phyloP scores from a whole-genome alignment of 2,797 vertebrate genomes.

The Gallirallus australis region DNA sequence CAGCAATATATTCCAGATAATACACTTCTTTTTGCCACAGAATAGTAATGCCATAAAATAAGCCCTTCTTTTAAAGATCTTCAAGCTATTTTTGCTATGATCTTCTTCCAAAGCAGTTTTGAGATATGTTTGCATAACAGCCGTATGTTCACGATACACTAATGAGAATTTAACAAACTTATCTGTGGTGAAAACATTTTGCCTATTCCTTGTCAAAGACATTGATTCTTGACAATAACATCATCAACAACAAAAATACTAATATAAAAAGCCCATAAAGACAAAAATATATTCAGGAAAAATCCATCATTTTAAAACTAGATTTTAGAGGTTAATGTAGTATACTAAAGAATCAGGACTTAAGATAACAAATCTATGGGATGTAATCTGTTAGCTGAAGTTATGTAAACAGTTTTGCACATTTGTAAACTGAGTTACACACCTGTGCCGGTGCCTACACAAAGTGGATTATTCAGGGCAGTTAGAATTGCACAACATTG shows the following conservation, averaged over 20 bases:
- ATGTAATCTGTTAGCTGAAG: not conserved
- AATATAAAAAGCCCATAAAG: not conserved
- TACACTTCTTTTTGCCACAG: not conserved
- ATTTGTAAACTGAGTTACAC: not conserved
- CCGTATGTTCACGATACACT: not conserved
- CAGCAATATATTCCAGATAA: not conserved
- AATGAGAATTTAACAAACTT: not conserved
- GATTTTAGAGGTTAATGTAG: not conserved
- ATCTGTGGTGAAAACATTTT: not conserved
- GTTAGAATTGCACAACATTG: not conserved
- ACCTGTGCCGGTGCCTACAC: not conserved
- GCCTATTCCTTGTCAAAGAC: not conserved
- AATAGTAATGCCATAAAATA: not conserved
- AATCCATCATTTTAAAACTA: rapidly evolving
- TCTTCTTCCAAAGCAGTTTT: not conserved
- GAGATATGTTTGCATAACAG: not conserved
- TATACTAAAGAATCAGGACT: not conserved
- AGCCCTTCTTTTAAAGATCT: not conserved
- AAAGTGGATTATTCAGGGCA: not conserved
- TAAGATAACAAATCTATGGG: not conserved
- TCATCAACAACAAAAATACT: not conserved
- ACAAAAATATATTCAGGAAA: not conserved
- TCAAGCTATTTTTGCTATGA: not conserved
- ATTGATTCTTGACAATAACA: not conserved
- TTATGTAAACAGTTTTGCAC: not conserved